Evolutionary conservation across 2,113 vertebrate species (phyloP).

Genomic region (Garra rufa): DNA sequence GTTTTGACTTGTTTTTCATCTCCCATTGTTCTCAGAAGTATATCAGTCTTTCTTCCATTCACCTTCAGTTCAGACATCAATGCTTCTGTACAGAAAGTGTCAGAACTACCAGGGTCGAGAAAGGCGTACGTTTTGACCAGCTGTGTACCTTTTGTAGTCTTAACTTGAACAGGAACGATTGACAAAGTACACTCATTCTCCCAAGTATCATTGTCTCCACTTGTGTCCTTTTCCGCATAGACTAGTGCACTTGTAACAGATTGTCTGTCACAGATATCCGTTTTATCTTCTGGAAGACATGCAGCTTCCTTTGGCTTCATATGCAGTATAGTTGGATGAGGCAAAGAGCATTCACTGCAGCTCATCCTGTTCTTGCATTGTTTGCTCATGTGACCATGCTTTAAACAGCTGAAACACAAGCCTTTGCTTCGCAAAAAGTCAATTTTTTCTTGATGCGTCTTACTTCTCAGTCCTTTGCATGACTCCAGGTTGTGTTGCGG

Average conservation of each 20-base stretch:
- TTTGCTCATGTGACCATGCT: neutral
- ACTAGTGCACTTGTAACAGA: slow-evolving; percentile 6
- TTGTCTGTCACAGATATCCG: neutral
- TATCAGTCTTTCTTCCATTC: too few relatives aligned
- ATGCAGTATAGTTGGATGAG: slow-evolving; percentile 1
- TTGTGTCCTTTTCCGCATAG: neutral
- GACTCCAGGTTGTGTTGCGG: too few relatives aligned
- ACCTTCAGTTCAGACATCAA: too few relatives aligned
- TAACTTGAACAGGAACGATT: slow-evolving; percentile 25
- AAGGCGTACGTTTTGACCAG: neutral
- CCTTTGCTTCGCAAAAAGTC: too few relatives aligned
- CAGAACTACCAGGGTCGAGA: neutral
- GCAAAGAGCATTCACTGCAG: neutral
- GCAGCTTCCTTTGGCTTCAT: neutral
- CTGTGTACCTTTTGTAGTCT: neutral
- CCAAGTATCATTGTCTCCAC: neutral
- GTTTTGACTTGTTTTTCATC: too few relatives aligned
- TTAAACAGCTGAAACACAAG: too few relatives aligned
- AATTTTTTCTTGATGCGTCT: too few relatives aligned
- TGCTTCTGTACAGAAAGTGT: neutral
- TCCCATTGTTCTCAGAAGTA: too few relatives aligned
- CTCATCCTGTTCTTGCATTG: neutral
- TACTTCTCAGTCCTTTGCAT: too few relatives aligned
- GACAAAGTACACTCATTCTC: neutral
- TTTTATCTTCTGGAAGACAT: neutral